A percentile compares a stretch with the other conserved stretches of the same genome.
phyloP scores from a whole-genome alignment of 2,797 vertebrate species.

The Helicolenus hilgendorfi region DNA sequence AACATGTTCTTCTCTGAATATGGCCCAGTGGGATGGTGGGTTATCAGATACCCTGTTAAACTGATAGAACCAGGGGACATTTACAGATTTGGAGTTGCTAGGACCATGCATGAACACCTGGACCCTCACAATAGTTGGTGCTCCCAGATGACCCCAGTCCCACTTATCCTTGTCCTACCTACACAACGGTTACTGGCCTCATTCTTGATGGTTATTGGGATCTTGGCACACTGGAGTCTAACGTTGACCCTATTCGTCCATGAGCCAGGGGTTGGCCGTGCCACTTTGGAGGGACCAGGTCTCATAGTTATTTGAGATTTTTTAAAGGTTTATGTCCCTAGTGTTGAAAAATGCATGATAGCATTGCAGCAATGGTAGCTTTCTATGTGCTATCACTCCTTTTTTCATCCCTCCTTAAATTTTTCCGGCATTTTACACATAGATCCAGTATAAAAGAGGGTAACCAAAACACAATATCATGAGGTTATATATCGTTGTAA shows the following conservation, averaged over 20 bases:
- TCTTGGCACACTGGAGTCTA: background rate
- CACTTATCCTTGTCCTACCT: background rate
- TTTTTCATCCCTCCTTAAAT: too few relatives aligned
- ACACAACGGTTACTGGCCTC: background rate
- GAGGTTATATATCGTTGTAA: too few relatives aligned
- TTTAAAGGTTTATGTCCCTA: too few relatives aligned
- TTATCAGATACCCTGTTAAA: slow-evolving; percentile 53
- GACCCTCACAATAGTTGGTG: slow-evolving; percentile 3
- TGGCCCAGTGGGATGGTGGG: background rate
- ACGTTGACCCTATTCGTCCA: background rate
- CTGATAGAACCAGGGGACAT: slow-evolving; percentile 14
- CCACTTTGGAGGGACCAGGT: too few relatives aligned
- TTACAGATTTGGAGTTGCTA: slow-evolving; percentile 8
- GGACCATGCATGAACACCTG: slow-evolving; percentile 2
- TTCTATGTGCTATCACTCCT: too few relatives aligned
- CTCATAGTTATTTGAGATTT: too few relatives aligned
- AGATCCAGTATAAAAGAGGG: too few relatives aligned
- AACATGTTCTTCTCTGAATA: slow-evolving; percentile 33
- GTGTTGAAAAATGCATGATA: too few relatives aligned
- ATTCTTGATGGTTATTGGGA: background rate
- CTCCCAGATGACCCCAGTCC: background rate
- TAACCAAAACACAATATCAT: too few relatives aligned
- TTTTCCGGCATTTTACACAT: too few relatives aligned
- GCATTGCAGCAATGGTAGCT: too few relatives aligned
- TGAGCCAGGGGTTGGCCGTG: too few relatives aligned